Conservation (phyloP, 2,888 invertebrate genomes). For the Pollenia labialis region DNA sequence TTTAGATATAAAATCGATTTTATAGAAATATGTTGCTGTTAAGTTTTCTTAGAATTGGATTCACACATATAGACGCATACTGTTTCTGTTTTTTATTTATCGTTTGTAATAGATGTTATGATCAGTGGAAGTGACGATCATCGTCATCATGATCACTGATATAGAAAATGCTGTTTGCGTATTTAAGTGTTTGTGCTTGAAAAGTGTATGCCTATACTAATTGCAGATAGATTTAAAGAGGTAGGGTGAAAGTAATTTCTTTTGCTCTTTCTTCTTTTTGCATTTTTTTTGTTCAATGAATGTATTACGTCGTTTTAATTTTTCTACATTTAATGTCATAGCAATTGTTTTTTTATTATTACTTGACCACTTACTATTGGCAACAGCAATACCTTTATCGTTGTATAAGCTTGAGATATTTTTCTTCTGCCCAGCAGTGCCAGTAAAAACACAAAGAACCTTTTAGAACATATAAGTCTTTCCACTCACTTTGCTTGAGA, state of each 20-base stretch:
- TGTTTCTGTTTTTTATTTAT: neutral
- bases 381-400: constrained; percentile 9
- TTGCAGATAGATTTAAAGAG: neutral
- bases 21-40: neutral
- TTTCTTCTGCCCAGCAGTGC: constrained; percentile 21
- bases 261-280: neutral
- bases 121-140: constrained; percentile 36
- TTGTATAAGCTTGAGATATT: constrained; percentile 25
- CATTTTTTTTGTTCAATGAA: neutral
- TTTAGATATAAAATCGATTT: constrained; percentile 33
- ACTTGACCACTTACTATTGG: constrained; percentile 41
- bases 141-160: constrained; percentile 5
- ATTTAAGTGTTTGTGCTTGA: constrained; percentile 33
- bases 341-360: constrained; percentile 50
- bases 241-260: neutral
- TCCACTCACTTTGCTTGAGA: too few relatives aligned
- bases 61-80: neutral
- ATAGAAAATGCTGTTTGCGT: neutral
- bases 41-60: constrained; percentile 1
- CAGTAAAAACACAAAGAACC: neutral
- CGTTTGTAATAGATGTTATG: constrained; percentile 36
- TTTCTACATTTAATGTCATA: constrained; percentile 42
- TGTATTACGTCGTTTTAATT: neutral
- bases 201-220: neutral
- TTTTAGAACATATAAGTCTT: too few relatives aligned